phyloP scores from a whole-genome alignment of 2,797 vertebrate genomes.

The Jordanella pulchra region DNA sequence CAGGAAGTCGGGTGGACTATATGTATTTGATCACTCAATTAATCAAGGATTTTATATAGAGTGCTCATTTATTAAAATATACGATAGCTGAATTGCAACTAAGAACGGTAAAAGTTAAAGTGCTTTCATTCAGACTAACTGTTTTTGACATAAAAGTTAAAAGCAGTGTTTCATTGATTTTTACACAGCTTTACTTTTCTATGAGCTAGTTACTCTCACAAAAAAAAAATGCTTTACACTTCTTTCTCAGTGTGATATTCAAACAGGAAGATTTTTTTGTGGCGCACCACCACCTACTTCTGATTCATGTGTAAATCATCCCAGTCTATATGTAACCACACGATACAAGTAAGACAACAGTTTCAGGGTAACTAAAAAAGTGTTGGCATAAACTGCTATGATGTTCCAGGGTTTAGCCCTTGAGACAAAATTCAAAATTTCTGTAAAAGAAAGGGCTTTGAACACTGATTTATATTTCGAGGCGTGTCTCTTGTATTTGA shows the following conservation, averaged over 20 bases:
- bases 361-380: not conserved
- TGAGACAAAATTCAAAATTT: not conserved
- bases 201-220: not conserved
- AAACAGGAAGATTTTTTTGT: not conserved
- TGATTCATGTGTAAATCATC: conserved; percentile 1
- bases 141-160: not conserved
- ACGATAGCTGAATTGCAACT: not conserved
- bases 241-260: not conserved
- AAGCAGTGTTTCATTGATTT: not conserved
- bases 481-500: not conserved
- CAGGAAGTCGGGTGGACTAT: not conserved
- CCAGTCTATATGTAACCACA: not conserved
- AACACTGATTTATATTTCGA: not conserved
- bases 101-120: not conserved
- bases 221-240: not conserved
- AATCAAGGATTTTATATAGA: too few species aligned
- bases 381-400: not conserved
- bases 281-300: not conserved
- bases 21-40: not conserved
- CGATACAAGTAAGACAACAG: not conserved
- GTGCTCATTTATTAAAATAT: not conserved
- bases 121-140: not conserved
- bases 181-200: not conserved
- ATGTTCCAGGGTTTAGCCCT: not conserved
- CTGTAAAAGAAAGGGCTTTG: not conserved